Base-by-base conservation (phyloP, 2,888 invertebrate species). In the Epinotia demarniana region DNA sequence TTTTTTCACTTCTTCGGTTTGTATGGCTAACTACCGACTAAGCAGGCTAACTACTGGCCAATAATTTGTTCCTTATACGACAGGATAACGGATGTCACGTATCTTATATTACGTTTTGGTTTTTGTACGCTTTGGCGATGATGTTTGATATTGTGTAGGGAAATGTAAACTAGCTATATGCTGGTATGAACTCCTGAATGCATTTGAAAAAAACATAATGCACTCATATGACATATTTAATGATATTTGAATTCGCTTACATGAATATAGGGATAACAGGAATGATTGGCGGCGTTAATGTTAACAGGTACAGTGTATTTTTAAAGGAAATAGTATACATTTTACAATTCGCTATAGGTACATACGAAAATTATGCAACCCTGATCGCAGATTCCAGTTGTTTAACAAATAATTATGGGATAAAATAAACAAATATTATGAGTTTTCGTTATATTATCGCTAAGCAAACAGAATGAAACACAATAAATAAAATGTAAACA, bases 391-490 rank as follows among this genome's bases (percentile, higher is more conserved):
- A 8, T n/a, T 53, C 53, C 6, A 53, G 8, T 53, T 53, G 2
- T n/a, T 53, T 9, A 39, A 39, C 39, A 0, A 39, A 53, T 53
- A n/a, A n/a, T 53, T n/a, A 6, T n/a, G 6, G 53, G 8, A 53
- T 53, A 16, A 16, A 13, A 16, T 1, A 4, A 49, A 39, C 49
- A 64, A 27, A 57, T 12, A 23, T 11, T 9, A 18, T 18, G 18
- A 55, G 0, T 0, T 27, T 12, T n/a, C 8, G 8, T 33, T 55
- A 55, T 58, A 3, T 23, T 53, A 67, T 75, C 75, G 75, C 75
- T 18, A 61, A 66, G 75, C 75, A 71, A 66, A 75, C 33, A 60
- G 2, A 6, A 68, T 16, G 62, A 6, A 60, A 63, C 57, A 8
- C 8, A 58, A n/a, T 23, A 18, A 16, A 18, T 12, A 39, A 43